Conservation (phyloP, 2,797 vertebrate species). For the Pipistrellus pygmaeus region DNA sequence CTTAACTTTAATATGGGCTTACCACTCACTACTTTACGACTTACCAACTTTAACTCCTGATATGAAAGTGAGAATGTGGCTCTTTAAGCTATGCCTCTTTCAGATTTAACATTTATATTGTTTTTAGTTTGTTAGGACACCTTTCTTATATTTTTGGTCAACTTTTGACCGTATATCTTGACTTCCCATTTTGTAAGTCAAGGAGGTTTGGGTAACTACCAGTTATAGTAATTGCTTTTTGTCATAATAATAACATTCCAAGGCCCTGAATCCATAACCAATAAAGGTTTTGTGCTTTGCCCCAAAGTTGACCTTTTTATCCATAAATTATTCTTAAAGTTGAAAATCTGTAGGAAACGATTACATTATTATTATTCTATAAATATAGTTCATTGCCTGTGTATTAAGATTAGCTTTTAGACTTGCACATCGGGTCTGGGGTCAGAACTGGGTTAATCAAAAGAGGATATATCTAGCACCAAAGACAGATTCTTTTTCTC, state of each 20-base stretch:
- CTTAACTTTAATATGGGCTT: constrained; percentile 15
- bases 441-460: not conserved
- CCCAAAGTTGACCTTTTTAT: not conserved
- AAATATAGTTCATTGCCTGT: not conserved
- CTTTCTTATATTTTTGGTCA: constrained; percentile 18
- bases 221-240: not conserved
- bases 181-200: not conserved
- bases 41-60: constrained; percentile 17
- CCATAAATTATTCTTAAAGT: constrained; percentile 15
- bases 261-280: not conserved
- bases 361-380: not conserved
- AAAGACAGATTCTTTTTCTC: not conserved
- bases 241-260: not conserved
- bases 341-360: not conserved
- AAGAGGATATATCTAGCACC: not conserved
- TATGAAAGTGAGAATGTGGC: not conserved
- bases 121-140: not conserved
- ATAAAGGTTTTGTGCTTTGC: not conserved
- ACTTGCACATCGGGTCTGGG: not conserved
- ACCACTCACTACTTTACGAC: not conserved
- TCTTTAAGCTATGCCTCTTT: constrained; percentile 7
- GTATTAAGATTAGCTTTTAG: not conserved
- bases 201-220: not conserved
- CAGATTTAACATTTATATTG: constrained; percentile 16
- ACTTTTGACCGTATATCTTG: constrained; percentile 24